phyloP scores from a whole-genome alignment of 2,888 invertebrate genomes.

The Chrysotoxum bicinctum region DNA sequence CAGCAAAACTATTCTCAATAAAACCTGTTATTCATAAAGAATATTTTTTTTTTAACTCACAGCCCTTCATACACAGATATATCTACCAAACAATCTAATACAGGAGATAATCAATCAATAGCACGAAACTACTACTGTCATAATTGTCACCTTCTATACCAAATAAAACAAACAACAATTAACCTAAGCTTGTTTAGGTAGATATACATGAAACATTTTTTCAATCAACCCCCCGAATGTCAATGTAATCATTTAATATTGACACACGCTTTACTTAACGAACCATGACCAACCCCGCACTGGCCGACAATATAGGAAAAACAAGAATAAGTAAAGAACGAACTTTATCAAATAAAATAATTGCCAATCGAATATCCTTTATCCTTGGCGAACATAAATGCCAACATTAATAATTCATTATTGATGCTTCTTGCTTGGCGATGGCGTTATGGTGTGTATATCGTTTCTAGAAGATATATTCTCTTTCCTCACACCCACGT shows the following conservation, averaged over 20 bases:
- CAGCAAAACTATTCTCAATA: too few species aligned
- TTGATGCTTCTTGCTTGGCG: constrained; percentile 9
- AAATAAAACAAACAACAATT: constrained; percentile 47
- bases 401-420: constrained; percentile 65
- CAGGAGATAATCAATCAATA: constrained; percentile 45
- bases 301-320: not conserved
- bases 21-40: too few species aligned
- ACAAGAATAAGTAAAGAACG: not conserved
- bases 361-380: constrained; percentile 67
- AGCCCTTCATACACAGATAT: not conserved
- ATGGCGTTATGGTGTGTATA: not conserved
- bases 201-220: not conserved
- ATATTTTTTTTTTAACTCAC: too few species aligned
- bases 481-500: not conserved
- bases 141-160: constrained; percentile 1
- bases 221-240: constrained; percentile 39
- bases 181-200: not conserved
- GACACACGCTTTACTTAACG: constrained; percentile 25
- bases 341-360: constrained; percentile 60
- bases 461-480: not conserved
- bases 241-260: constrained; percentile 54
- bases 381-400: constrained; percentile 47
- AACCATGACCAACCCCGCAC: constrained; percentile 15
- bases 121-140: constrained; percentile 19
- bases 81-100: not conserved